These are phyloP conservation scores for Stigmatopora argus DNA, from an alignment of 2,113 vertebrate genomes.

Conservation along the genomic window DNA sequence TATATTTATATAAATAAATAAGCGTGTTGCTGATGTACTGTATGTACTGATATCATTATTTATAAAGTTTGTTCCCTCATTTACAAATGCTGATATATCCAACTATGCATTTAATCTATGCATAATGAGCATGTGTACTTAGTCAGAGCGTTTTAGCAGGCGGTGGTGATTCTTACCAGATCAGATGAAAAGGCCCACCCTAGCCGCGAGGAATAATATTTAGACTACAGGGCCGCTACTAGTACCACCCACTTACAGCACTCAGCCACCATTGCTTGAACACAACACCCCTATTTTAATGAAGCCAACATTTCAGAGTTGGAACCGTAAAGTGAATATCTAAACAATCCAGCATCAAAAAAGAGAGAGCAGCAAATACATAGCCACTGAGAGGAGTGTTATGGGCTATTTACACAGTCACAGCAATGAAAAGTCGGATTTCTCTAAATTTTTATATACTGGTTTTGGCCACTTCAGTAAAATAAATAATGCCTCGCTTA, in stretches of 20 bases:
- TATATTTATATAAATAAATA: no score
- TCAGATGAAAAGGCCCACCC: slow-evolving; percentile 61
- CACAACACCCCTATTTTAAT: slow-evolving; percentile 39
- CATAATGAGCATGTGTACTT: slow-evolving; percentile 39
- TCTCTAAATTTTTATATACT: background rate
- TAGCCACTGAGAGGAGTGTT: background rate
- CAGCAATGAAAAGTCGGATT: background rate
- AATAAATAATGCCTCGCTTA: background rate
- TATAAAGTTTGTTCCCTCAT: background rate
- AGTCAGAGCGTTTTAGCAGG: slow-evolving; percentile 21
- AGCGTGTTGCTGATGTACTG: no score
- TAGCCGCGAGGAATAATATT: slow-evolving; percentile 68
- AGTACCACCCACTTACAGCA: slow-evolving; percentile 50
- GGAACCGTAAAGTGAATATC: background rate
- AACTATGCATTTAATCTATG: slow-evolving; percentile 14
- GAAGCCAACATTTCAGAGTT: slow-evolving; percentile 15
- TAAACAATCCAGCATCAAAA: background rate
- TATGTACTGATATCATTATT: no score
- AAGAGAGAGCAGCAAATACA: background rate
- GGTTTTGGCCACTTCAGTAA: background rate
- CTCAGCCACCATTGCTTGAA: slow-evolving; percentile 28
- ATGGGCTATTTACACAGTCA: background rate
- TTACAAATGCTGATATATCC: background rate
- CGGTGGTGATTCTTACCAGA: slow-evolving; percentile 42
- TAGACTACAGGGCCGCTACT: slow-evolving; percentile 50